Conservation (phyloP, 2,113 vertebrate species). For the Bettongia penicillata region DNA sequence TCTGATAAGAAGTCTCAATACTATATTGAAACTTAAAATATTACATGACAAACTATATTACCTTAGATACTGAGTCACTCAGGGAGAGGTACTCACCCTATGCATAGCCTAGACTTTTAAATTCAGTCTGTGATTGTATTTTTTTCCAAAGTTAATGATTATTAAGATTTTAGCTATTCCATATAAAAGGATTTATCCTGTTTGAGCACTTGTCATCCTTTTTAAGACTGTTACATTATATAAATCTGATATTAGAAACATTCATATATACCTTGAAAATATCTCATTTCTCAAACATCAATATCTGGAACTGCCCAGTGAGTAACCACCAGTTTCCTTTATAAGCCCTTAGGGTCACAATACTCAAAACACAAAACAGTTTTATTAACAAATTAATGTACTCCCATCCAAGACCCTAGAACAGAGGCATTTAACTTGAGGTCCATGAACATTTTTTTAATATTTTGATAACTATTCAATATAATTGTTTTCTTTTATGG, state of each 20-base stretch:
- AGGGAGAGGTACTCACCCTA: not conserved
- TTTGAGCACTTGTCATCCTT: not conserved
- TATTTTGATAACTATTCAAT: too few relatives aligned
- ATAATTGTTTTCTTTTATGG: too few relatives aligned
- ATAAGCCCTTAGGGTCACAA: not conserved
- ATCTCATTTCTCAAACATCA: not conserved
- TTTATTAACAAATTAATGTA: not conserved
- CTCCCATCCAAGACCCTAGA: not conserved
- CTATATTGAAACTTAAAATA: not conserved
- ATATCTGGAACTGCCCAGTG: not conserved
- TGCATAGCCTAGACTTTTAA: not conserved
- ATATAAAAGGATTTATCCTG: not conserved
- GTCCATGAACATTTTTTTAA: not conserved
- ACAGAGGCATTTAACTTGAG: not conserved
- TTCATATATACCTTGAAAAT: not conserved
- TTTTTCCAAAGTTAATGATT: not conserved
- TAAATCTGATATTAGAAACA: not conserved
- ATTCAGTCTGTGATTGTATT: not conserved
- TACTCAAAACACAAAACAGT: not conserved
- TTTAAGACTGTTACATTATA: not conserved
- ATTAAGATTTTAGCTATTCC: not conserved
- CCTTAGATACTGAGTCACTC: not conserved
- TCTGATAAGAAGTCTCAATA: not conserved
- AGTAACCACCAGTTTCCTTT: not conserved
- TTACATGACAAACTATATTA: not conserved